Evolutionary conservation across 2,888 invertebrate species (phyloP).

Genomic region (Aleiodes leptofemur): DNA sequence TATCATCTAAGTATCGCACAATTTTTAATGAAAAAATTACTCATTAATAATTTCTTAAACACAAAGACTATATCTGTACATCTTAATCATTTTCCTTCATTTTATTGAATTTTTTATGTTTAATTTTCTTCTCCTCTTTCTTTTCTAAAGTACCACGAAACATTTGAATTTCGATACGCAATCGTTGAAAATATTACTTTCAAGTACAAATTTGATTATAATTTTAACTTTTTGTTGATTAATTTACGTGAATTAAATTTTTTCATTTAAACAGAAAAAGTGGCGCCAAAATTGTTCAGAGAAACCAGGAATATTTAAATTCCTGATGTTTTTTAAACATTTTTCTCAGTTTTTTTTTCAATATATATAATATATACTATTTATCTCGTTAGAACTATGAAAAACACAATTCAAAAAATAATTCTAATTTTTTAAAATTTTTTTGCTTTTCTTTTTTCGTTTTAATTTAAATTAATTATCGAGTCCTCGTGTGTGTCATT

Average conservation of each 20-base stretch:
- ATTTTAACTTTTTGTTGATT: no score
- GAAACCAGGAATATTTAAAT: no score
- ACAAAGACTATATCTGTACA: not conserved
- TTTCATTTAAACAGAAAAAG: no score
- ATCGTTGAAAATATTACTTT: no score
- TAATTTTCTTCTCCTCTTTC: not conserved
- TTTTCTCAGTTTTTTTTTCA: conserved; percentile 9
- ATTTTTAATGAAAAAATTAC: conserved; percentile 1
- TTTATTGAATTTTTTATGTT: not conserved
- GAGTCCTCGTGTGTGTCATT: not conserved
- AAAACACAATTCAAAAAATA: not conserved
- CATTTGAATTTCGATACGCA: no score
- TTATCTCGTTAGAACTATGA: not conserved
- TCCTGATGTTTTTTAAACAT: not conserved
- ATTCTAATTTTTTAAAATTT: not conserved
- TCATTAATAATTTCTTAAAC: no score
- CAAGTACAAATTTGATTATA: no score
- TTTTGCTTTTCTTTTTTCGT: not conserved
- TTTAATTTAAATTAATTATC: conserved; percentile 31
- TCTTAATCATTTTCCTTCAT: not conserved
- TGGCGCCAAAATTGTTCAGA: no score
- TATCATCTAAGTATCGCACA: conserved; percentile 34
- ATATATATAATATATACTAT: conserved; percentile 13
- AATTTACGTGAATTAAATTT: no score
- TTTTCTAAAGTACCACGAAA: no score